A percentile compares a stretch with the other conserved stretches of the same genome.
These are phyloP conservation scores for Ceratoteleas bidentatus DNA, from an alignment of 1,140 invertebrate species.

Conservation along the genomic window DNA sequence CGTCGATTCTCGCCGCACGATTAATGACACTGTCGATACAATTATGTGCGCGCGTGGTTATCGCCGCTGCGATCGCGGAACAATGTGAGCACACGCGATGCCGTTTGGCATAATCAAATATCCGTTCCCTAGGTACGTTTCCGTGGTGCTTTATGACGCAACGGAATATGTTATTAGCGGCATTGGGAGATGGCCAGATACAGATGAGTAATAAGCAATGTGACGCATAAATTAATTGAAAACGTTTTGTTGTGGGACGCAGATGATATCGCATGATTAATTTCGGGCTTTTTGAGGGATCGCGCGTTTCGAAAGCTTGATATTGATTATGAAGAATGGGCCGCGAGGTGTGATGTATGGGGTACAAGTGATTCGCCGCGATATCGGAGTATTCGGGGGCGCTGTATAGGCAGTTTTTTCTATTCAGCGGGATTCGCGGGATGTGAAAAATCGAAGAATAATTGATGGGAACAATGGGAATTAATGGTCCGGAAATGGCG, in stretches of 20 bases:
- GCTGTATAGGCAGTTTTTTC: too few species aligned
- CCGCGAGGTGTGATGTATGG: too few species aligned
- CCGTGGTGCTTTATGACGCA: conserved; percentile 39
- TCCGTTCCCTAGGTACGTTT: conserved; percentile 23
- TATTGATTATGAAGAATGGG: too few species aligned
- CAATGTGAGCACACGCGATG: conserved; percentile 41
- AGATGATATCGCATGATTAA: background rate
- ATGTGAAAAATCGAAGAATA: too few species aligned
- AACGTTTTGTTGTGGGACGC: conserved; percentile 13
- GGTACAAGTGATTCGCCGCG: too few species aligned
- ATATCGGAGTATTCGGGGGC: too few species aligned
- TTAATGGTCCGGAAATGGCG: too few species aligned
- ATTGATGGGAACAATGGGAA: too few species aligned
- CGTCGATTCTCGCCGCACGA: conserved; percentile 27
- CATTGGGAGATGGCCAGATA: conserved; percentile 29
- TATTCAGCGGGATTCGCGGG: too few species aligned
- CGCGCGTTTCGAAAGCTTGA: too few species aligned
- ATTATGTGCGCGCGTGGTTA: conserved; percentile 38
- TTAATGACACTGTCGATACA: conserved; percentile 52
- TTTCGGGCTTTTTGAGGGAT: too few species aligned
- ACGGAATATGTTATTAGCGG: conserved; percentile 33
- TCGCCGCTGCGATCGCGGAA: conserved; percentile 23
- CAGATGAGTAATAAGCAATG: conserved; percentile 36
- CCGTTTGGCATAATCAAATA: conserved; percentile 33
- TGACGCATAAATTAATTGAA: conserved; percentile 45